Base-by-base conservation (phyloP, 2,888 invertebrate genomes). In the Anarsia innoxiella region DNA sequence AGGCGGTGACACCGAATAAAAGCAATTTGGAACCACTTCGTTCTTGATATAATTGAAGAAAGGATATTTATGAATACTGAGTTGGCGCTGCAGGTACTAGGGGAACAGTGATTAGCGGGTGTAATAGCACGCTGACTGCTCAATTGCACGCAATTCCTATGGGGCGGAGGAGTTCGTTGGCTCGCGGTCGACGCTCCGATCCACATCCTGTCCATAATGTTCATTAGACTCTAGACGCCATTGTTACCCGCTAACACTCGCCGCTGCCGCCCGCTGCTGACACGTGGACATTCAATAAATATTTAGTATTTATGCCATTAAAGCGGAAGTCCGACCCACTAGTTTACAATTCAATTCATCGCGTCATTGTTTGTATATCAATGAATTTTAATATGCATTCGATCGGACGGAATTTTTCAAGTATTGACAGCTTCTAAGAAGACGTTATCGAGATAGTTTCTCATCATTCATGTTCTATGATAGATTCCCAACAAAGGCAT, bases 181-280 rank as follows among this genome's bases (percentile, higher is more conserved):
- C n/a, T n/a, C 30, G 5, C 72, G 66, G 70, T 73, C 75, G 74
- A 54, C 72, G 74, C 69, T 61, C 74, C 64, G 59, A 53, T 58
- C 62, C 58, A 64, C 68, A 77, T 77, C 77, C 77, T 76, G 75
- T 73, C 60, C 28, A 28, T 28, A 26, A 15, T n/a, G 23, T 32
- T 32, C 28, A 32, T 32, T 27, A 27, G 19, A 34, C 58, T 63
- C 56, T 52, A 51, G 48, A 48, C 57, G 61, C 59, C 54, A 66
- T 71, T 74, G 68, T 73, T 63, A 56, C 60, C 45, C n/a, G n/a
- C n/a, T n/a, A n/a, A n/a, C n/a, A n/a, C n/a, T n/a, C n/a, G n/a
- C n/a, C n/a, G n/a, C n/a, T n/a, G n/a, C n/a, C n/a, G n/a, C n/a
- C n/a, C n/a, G n/a, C n/a, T n/a, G n/a, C n/a, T n/a, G 56, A 58